phyloP scores from a whole-genome alignment of 2,888 invertebrate species.

The Hirtodrosophila alboralis region DNA sequence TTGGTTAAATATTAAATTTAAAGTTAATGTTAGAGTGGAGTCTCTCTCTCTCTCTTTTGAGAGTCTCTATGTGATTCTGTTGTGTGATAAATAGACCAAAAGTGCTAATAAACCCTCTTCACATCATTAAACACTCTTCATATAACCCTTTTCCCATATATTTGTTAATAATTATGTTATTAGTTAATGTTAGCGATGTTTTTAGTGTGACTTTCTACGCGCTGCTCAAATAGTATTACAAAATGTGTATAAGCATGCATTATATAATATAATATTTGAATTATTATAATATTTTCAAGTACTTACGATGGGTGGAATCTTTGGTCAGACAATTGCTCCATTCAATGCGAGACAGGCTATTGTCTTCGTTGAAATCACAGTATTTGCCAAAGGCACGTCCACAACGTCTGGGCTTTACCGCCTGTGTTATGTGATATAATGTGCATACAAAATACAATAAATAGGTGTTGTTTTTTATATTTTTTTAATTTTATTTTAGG shows the following conservation, averaged over 20 bases:
- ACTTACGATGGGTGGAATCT: constrained; percentile 93
- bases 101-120: no score
- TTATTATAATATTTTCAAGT: constrained; percentile 8
- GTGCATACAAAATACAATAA: constrained; percentile 47
- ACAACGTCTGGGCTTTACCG: constrained; percentile 94
- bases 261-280: not conserved
- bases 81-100: no score
- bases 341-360: constrained; percentile 90
- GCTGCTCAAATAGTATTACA: no score
- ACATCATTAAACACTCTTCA: no score
- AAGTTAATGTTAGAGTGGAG: no score
- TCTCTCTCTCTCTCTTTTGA: no score
- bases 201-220: no score
- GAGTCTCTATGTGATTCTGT: no score
- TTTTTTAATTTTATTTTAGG: not conserved
- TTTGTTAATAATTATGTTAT: no score
- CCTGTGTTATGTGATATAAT: constrained; percentile 78
- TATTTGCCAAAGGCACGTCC: constrained; percentile 94
- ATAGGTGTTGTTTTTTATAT: constrained; percentile 18
- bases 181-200: no score
- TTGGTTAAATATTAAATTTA: no score
- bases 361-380: constrained; percentile 93
- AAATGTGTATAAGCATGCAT: not conserved
- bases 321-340: constrained; percentile 94
- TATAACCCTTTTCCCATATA: no score